These are phyloP conservation scores for Archips crataeganus DNA, from an alignment of 2,888 invertebrate genomes.

Conservation along the genomic window DNA sequence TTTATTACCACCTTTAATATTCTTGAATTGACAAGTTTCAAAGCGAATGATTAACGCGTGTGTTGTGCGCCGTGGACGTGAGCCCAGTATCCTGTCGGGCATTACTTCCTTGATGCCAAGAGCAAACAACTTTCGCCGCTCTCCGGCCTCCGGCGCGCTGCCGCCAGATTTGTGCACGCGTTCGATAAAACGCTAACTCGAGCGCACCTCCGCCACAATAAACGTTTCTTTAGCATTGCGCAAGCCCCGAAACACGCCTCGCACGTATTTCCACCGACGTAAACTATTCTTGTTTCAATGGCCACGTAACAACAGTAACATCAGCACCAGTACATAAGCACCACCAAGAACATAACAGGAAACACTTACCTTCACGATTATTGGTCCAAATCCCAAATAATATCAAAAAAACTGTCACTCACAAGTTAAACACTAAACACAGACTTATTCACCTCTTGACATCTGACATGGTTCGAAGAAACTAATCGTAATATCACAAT, in stretches of 20 bases:
- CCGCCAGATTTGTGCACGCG: conserved; percentile 53
- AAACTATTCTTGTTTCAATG: conserved; percentile 45
- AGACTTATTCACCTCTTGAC: conserved; percentile 82
- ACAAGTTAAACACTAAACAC: conserved; percentile 81
- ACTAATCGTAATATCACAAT: conserved; percentile 65
- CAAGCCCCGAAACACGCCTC: conserved; percentile 56
- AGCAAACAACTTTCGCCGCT: conserved; percentile 80
- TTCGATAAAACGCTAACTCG: conserved; percentile 47
- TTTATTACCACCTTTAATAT: no score
- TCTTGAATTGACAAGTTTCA: background rate
- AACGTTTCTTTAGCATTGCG: conserved; percentile 59
- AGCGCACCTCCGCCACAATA: conserved; percentile 50
- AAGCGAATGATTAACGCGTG: conserved; percentile 19
- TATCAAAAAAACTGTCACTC: conserved; percentile 78
- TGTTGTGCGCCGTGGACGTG: conserved; percentile 47
- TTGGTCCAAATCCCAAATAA: conserved; percentile 82
- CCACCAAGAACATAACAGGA: conserved; percentile 56
- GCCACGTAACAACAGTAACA: conserved; percentile 54
- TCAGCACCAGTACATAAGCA: conserved; percentile 48
- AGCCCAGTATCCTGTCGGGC: conserved; percentile 59
- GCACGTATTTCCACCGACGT: conserved; percentile 50
- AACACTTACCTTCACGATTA: conserved; percentile 81
- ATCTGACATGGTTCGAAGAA: conserved; percentile 78
- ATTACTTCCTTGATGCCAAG: conserved; percentile 76
- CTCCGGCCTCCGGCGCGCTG: conserved; percentile 49